Evolutionary conservation across 2,888 invertebrate species (phyloP).

Genomic region (Caenorhabditis panamensis): DNA sequence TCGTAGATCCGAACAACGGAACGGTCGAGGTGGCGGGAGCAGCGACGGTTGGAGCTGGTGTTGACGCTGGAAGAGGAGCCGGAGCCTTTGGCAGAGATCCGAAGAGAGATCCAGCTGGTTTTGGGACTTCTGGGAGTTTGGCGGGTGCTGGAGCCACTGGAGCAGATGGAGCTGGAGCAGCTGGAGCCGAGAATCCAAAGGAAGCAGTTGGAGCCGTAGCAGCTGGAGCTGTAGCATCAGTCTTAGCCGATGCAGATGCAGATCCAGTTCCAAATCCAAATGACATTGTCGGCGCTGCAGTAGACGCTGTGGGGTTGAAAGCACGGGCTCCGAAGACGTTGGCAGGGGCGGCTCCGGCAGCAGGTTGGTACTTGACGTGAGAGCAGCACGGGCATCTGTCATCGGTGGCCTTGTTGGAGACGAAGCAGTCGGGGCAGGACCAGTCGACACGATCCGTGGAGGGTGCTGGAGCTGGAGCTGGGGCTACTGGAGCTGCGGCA

Average conservation of each 20-base stretch:
- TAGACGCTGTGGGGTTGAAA: constrained; percentile 35
- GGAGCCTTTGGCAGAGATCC: background rate
- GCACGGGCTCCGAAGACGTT: constrained; percentile 59
- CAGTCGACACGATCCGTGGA: constrained; percentile 52
- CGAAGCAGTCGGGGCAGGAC: constrained; percentile 57
- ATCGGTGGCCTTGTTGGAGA: constrained; percentile 49
- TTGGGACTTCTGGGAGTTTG: background rate
- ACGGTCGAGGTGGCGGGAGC: background rate
- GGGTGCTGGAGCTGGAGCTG: constrained; percentile 5
- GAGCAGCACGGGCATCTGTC: constrained; percentile 54
- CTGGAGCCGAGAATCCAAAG: constrained; percentile 17
- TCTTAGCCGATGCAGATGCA: background rate
- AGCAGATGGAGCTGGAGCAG: constrained; percentile 15
- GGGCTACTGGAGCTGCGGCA: background rate
- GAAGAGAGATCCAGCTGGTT: background rate
- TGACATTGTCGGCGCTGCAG: background rate
- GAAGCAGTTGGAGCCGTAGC: constrained; percentile 19
- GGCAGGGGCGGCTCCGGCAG: constrained; percentile 5
- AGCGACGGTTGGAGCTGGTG: background rate
- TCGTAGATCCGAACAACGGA: background rate
- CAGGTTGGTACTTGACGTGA: constrained; percentile 37
- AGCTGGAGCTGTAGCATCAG: background rate
- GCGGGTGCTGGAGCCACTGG: constrained; percentile 16
- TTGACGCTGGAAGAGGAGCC: background rate
- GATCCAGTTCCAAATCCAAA: constrained; percentile 38